Evolutionary conservation across 1,140 invertebrate species (phyloP).

Genomic region (Sitophilus oryzae): DNA sequence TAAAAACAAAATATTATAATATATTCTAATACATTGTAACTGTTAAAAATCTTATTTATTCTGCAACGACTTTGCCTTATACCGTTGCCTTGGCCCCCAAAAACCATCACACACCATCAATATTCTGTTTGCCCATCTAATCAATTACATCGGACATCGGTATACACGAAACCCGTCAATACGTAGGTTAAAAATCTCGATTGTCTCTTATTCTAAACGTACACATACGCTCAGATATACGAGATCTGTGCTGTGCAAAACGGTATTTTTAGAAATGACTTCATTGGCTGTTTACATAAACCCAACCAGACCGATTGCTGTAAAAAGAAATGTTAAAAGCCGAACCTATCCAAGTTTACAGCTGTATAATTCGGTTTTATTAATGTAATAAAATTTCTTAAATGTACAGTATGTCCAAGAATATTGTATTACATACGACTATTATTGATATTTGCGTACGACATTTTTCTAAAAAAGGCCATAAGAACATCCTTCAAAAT

Average conservation of each 20-base stretch:
- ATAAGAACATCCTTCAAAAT: too few relatives aligned
- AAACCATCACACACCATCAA: not conserved
- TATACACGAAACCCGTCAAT: constrained; percentile 6
- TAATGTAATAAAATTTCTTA: too few relatives aligned
- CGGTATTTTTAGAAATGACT: constrained; percentile 27
- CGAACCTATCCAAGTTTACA: constrained; percentile 22
- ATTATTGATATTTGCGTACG: too few relatives aligned
- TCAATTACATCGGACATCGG: not conserved
- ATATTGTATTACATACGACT: too few relatives aligned
- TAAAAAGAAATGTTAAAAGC: constrained; percentile 15
- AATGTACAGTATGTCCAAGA: too few relatives aligned
- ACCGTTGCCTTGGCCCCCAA: too few relatives aligned
- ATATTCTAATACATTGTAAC: too few relatives aligned
- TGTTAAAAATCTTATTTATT: too few relatives aligned
- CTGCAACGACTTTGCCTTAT: too few relatives aligned
- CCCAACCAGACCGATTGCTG: constrained; percentile 4
- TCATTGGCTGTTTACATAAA: constrained; percentile 22
- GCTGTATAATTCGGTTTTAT: constrained; percentile 13
- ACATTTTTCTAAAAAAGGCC: too few relatives aligned
- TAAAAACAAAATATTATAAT: too few relatives aligned
- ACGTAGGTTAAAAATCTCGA: constrained; percentile 11
- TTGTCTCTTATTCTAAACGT: constrained; percentile 6
- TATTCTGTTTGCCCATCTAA: not conserved
- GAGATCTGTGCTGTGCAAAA: not conserved
- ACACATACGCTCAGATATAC: not conserved